A percentile compares a stretch with the other conserved stretches of the same genome.
phyloP scores from a whole-genome alignment of 2,888 invertebrate genomes.

The Drosophila engyochracea region DNA sequence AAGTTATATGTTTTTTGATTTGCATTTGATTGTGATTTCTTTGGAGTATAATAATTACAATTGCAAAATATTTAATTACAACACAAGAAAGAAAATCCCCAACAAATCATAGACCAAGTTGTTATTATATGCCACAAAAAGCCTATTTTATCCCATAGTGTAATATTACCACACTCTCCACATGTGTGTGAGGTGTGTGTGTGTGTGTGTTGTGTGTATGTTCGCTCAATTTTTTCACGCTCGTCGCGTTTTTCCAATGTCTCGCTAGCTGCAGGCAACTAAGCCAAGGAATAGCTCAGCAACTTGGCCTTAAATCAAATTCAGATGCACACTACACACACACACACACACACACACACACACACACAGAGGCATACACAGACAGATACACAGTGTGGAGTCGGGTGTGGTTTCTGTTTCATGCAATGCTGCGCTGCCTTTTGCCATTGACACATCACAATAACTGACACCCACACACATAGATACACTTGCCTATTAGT shows the following conservation, averaged over 20 bases:
- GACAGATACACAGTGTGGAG: not conserved
- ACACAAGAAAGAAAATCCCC: not conserved
- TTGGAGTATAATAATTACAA: not conserved
- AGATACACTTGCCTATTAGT: constrained; percentile 64
- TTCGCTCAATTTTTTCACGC: constrained; percentile 62
- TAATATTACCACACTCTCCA: constrained; percentile 5
- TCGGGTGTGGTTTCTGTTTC: constrained; percentile 47
- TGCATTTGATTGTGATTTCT: not conserved
- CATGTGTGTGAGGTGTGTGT: constrained; percentile 13
- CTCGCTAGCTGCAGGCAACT: constrained; percentile 55
- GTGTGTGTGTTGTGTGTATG: constrained; percentile 25
- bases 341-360: constrained; percentile 3
- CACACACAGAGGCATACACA: not conserved
- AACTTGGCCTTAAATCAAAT: constrained; percentile 77
- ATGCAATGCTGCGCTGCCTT: constrained; percentile 61
- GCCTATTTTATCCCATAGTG: not conserved
- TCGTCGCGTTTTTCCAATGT: constrained; percentile 61
- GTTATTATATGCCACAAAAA: not conserved
- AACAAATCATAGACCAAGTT: not conserved
- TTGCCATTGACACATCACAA: constrained; percentile 72
- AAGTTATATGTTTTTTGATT: not conserved
- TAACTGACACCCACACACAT: constrained; percentile 37
- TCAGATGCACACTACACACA: constrained; percentile 45
- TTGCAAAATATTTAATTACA: not conserved
- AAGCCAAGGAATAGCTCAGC: constrained; percentile 40